Evolutionary conservation across 1,140 invertebrate species (phyloP), one percentile per base, ranked within the genome.

Genomic region (Aphelinus atriplicis): DNA sequence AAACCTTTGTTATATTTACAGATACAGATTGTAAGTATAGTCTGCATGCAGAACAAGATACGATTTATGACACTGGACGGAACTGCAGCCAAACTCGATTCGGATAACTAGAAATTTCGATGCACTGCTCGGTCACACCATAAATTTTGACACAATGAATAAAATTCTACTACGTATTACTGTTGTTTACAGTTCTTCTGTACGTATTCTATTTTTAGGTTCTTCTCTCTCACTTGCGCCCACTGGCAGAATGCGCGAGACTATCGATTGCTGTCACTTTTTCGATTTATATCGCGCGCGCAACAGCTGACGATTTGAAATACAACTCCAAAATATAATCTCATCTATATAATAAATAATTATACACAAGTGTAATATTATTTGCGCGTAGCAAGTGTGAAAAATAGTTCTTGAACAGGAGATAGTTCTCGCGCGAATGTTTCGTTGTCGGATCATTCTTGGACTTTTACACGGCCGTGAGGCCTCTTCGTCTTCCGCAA

Each of bases 1-100:
- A 57, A 75, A 75, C 73, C 73, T 75, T 75, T 69, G 73, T 69
- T 68, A 55, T 69, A 58, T 64, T 69, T 46, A 43, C 45, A 5
- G 51, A 69, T 2, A 56, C 51, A 55, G 26, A 71, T 3, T n/a
- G 7, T 1, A 47, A 26, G 26, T 26, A 26, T 26, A 26, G 26
- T 26, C 26, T 26, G 26, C 26, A 26, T 26, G 26, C 26, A 26
- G 26, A 26, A 26, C 26, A 26, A 26, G 9, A 56, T 48, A n/a
- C 26, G 9, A 47, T 43, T 5, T 0, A 46, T 10, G 0, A n/a
- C 26, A 57, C 2, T 7, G 57, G 48, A 64, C 26, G 26, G 26
- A 26, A 26, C 26, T 26, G 26, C 26, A 26, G 26, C 26, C 26
- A 26, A 26, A 26, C 26, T 26, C 26, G 26, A 26, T 26, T 26